A percentile compares a stretch with the other conserved stretches of the same genome.
These are phyloP conservation scores for Pseudanteris insignis DNA, from an alignment of 2,888 invertebrate species.

Conservation along the genomic window DNA sequence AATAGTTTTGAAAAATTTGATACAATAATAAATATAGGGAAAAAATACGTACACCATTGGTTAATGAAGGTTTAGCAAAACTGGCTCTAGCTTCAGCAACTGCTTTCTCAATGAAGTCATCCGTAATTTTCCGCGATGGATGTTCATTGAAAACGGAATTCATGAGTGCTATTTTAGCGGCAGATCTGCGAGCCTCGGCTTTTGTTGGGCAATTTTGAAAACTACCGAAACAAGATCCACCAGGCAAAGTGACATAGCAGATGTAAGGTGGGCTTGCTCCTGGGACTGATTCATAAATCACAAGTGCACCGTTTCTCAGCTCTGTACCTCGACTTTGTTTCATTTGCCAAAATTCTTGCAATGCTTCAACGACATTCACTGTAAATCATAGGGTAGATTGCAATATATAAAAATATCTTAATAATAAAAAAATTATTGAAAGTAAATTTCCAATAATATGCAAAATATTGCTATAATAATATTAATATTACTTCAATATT, in stretches of 20 bases:
- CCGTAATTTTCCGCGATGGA: slow-evolving; percentile 89
- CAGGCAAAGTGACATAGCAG: slow-evolving; percentile 93
- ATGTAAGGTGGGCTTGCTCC: slow-evolving; percentile 91
- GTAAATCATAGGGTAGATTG: too few relatives aligned
- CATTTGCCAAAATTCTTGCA: slow-evolving; percentile 98
- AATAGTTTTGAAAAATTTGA: not conserved
- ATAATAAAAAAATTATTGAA: too few relatives aligned
- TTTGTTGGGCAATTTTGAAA: slow-evolving; percentile 95
- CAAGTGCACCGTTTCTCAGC: slow-evolving; percentile 86
- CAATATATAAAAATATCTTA: too few relatives aligned
- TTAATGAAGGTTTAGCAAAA: slow-evolving; percentile 59
- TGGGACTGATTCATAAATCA: slow-evolving; percentile 94
- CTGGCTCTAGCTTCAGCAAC: slow-evolving; percentile 90
- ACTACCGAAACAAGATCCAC: slow-evolving; percentile 95
- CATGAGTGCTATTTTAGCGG: slow-evolving; percentile 95
- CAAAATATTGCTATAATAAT: too few relatives aligned
- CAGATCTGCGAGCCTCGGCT: slow-evolving; percentile 92
- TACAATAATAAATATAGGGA: not conserved
- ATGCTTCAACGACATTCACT: slow-evolving; percentile 95
- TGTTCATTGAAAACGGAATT: slow-evolving; percentile 97
- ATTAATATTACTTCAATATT: too few relatives aligned
- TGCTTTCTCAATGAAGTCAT: slow-evolving; percentile 93
- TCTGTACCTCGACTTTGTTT: slow-evolving; percentile 89
- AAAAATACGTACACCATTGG: slow-evolving; percentile 53
- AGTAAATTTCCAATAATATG: too few relatives aligned